Evolutionary conservation across 2,888 invertebrate species (phyloP).

Genomic region (Seira sanloemensis): DNA sequence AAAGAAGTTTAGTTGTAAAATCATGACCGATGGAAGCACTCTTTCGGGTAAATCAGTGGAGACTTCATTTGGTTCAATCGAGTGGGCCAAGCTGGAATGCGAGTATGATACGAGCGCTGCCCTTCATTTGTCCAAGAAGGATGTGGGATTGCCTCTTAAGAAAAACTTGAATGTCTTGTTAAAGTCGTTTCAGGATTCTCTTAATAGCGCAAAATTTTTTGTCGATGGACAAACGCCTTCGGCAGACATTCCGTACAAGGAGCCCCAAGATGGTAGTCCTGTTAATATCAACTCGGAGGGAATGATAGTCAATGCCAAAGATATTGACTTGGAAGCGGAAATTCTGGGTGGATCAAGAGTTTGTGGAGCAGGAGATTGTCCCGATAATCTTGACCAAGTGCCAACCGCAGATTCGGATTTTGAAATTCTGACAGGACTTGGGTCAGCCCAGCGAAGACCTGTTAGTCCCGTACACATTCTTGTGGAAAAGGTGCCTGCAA

Average conservation of each 20-base stretch:
- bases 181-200: constrained; percentile 68
- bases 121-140: constrained; percentile 69
- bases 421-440: constrained; percentile 8
- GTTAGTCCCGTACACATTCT: constrained; percentile 69
- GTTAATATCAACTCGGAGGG: constrained; percentile 23
- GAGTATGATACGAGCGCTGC: constrained; percentile 70
- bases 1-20: constrained; percentile 76
- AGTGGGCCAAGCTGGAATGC: constrained; percentile 69
- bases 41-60: constrained; percentile 50
- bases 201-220: constrained; percentile 80
- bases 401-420: constrained; percentile 34
- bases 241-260: constrained; percentile 81
- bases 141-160: constrained; percentile 66
- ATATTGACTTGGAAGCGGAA: constrained; percentile 50
- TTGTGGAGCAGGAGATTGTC: constrained; percentile 21
- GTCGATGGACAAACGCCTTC: constrained; percentile 85
- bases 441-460: constrained; percentile 31
- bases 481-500: constrained; percentile 67
- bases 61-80: constrained; percentile 46
- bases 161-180: constrained; percentile 69
- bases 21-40: constrained; percentile 56
- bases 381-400: constrained; percentile 15
- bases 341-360: constrained; percentile 24
- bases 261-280: constrained; percentile 25
- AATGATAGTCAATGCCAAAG: constrained; percentile 37